These are phyloP conservation scores for Leucosticte australis DNA, from an alignment of 2,113 vertebrate species.

Conservation along the genomic window DNA sequence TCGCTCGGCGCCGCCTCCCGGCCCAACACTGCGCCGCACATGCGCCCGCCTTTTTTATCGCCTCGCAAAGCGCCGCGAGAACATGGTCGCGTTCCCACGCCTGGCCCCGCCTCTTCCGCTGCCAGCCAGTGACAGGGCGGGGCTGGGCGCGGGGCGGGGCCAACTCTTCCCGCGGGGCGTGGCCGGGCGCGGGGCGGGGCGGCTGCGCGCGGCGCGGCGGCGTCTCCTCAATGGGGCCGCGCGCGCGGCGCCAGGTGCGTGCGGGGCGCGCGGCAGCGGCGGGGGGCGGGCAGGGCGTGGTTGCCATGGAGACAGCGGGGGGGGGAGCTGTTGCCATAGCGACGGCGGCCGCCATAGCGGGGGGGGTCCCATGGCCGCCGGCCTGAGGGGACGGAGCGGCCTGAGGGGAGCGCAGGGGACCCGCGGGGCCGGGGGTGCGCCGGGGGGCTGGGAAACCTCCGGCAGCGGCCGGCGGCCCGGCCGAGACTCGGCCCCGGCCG, in stretches of 20 bases:
- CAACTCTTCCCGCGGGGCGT: neutral
- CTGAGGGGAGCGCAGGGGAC: neutral
- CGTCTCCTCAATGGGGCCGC: neutral
- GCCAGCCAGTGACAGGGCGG: neutral
- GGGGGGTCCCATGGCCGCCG: neutral
- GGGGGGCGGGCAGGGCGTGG: neutral
- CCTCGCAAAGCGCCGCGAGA: fast-evolving
- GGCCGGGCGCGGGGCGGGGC: neutral
- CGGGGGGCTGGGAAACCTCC: neutral
- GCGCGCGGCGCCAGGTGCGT: neutral
- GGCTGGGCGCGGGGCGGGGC: too few species aligned
- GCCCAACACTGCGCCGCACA: fast-evolving
- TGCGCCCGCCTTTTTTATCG: fast-evolving
- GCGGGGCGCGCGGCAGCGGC: too few species aligned
- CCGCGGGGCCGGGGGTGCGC: neutral
- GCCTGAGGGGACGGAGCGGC: neutral
- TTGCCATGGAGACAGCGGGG: neutral
- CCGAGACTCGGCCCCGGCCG: neutral
- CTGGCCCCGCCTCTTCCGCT: neutral
- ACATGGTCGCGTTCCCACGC: fast-evolving
- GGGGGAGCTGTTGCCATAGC: neutral
- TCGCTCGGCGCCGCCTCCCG: fast-evolving
- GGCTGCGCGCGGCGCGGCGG: neutral
- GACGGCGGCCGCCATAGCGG: neutral
- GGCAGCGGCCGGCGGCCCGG: neutral